Evolutionary conservation across 2,888 invertebrate genomes (phyloP).

Genomic region (Caenorhabditis zanzibari): DNA sequence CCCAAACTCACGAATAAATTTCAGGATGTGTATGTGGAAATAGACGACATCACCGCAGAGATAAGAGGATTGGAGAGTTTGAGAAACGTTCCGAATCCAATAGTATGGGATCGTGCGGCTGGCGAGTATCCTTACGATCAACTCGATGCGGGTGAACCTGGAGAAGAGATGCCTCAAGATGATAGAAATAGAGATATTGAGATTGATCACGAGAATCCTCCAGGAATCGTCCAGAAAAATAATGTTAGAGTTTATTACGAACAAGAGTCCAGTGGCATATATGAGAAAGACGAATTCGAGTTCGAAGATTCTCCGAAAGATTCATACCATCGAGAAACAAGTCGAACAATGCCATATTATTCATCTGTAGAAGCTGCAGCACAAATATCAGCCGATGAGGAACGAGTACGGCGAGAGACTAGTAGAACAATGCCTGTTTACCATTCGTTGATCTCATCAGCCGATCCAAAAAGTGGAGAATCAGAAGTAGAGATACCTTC

Average conservation of each 20-base stretch:
- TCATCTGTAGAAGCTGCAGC: constrained; percentile 19
- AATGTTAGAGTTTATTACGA: not conserved
- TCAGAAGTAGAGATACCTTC: not conserved
- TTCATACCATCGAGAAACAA: constrained; percentile 6
- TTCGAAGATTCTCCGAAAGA: not conserved
- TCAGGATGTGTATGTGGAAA: not conserved
- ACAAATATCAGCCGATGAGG: not conserved
- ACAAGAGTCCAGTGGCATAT: not conserved
- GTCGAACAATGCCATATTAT: constrained; percentile 21
- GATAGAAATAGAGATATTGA: too few species aligned
- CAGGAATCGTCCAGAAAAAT: not conserved
- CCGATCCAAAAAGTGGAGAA: not conserved
- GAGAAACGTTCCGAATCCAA: not conserved
- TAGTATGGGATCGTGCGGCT: not conserved
- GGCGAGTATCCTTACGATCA: not conserved
- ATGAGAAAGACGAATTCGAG: not conserved
- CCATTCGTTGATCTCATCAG: constrained; percentile 21
- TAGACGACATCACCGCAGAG: not conserved
- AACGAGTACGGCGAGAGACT: not conserved
- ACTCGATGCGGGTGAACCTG: too few species aligned
- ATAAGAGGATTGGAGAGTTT: not conserved
- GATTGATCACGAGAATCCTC: too few species aligned
- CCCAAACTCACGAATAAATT: not conserved
- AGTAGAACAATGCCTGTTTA: constrained; percentile 36
- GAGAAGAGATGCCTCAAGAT: too few species aligned